Evolutionary conservation across 1,140 invertebrate genomes (phyloP), one percentile per base, ranked within the genome.

Genomic region (Drosophila guanche): DNA sequence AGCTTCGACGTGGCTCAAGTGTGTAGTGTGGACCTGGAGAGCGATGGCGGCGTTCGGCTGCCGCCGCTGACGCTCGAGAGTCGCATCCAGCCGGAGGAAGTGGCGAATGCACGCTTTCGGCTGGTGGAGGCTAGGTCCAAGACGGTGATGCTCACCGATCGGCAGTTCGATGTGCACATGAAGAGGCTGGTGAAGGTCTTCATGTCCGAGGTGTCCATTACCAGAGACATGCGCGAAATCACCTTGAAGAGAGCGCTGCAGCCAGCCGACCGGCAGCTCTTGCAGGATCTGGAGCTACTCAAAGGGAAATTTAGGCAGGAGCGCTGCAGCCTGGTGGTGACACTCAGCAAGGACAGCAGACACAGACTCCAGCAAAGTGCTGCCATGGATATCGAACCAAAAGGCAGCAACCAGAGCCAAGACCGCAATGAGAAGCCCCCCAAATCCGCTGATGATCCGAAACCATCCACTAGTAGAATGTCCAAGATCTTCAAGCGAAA

Each of bases 151-250:
- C 41, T 74, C 16, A 55, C 33, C 23, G 60, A 75, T 45, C 48
- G 46, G 29, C 53, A 66, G 14, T 75, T 66, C 20, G 48, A 74
- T n/a, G 52, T 41, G 1, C 27, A 46, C 3, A 58, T 74, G 42
- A 52, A 65, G 25, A 22, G 71, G 2, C 10, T 74, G 14, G 51
- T 74, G 14, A 66, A 74, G 20, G 74, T 52, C 22, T 66, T 74
- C 14, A 74, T 53, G 69, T 40, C 69, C 10, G 69, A 74, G 47
- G 59, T 73, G 47, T 59, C 55, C 10, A 63, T 74, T 22, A 57
- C 53, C 1, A 74, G 58, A 37, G 20, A 33, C 12, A 12, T 74
- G 42, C 70, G 60, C 7, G 51, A 53, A 46, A 8, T 45, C 1
- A 37, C 23, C 33, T 14, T 14, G 5, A 46, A 37, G 23, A 8